Evolutionary conservation across 2,113 vertebrate species (phyloP).

Genomic region (Percina caprodes): DNA sequence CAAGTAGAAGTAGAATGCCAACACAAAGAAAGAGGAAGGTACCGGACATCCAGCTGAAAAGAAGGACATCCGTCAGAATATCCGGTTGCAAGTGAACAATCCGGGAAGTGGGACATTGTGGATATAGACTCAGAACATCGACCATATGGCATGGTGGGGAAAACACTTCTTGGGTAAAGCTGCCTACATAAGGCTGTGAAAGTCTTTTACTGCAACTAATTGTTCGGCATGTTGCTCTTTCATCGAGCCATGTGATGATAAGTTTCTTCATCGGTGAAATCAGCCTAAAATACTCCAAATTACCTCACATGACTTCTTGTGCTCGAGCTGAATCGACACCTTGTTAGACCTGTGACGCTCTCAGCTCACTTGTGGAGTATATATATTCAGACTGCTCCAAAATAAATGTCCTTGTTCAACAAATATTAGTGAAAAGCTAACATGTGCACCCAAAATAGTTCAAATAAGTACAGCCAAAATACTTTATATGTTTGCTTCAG

Average conservation of each 20-base stretch:
- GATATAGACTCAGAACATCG: too few relatives aligned
- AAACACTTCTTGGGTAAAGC: not conserved
- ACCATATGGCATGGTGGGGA: not conserved
- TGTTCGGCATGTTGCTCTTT: not conserved
- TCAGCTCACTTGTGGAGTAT: slow-evolving; percentile 21
- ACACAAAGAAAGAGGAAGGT: too few relatives aligned
- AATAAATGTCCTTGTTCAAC: slow-evolving; percentile 41
- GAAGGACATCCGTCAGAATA: too few relatives aligned
- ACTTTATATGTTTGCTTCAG: not conserved
- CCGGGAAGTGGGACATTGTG: too few relatives aligned
- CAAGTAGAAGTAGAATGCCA: too few relatives aligned
- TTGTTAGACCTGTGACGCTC: not conserved
- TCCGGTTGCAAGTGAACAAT: too few relatives aligned
- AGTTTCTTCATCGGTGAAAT: not conserved
- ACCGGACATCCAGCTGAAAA: too few relatives aligned
- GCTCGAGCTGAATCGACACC: slow-evolving; percentile 8
- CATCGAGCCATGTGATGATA: not conserved
- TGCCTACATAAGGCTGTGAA: not conserved
- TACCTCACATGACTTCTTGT: slow-evolving; percentile 4
- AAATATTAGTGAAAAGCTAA: slow-evolving; percentile 38
- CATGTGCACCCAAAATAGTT: slow-evolving; percentile 11
- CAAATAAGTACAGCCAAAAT: not conserved
- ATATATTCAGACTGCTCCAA: slow-evolving; percentile 28
- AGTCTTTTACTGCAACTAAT: not conserved
- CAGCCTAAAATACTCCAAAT: not conserved